Percentiles rank a stretch among this genome's conserved stretches.
Conservation (phyloP, 1,140 invertebrate genomes). For the Adelges cooleyi region DNA sequence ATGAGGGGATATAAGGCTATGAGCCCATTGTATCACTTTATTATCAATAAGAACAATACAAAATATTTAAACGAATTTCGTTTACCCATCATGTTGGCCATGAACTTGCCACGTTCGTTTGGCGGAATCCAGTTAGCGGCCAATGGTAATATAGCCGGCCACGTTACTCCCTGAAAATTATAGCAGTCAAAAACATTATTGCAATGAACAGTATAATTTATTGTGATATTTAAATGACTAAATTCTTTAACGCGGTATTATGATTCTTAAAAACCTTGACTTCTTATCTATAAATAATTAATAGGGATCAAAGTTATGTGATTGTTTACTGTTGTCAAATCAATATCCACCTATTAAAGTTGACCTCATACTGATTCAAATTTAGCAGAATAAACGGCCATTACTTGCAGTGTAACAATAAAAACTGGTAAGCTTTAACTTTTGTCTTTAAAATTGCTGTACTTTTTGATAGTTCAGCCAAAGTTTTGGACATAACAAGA, state of each 20-base stretch:
- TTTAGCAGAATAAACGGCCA: neutral
- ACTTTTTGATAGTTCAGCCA: neutral
- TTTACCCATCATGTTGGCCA: conserved; percentile 77
- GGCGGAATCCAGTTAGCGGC: conserved; percentile 84
- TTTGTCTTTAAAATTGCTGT: neutral
- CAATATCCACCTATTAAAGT: neutral
- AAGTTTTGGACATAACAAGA: too few relatives aligned
- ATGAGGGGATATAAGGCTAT: too few relatives aligned
- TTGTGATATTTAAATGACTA: neutral
- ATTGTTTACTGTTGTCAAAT: neutral
- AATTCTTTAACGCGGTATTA: too few relatives aligned
- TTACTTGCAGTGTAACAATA: neutral
- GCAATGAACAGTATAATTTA: neutral
- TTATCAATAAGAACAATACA: conserved; percentile 17
- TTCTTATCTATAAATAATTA: too few relatives aligned
- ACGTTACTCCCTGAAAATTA: conserved; percentile 60
- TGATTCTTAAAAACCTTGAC: too few relatives aligned
- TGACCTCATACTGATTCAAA: neutral
- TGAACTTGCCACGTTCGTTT: conserved; percentile 74
- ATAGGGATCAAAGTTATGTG: too few relatives aligned
- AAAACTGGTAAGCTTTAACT: neutral
- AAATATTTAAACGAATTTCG: conserved; percentile 30
- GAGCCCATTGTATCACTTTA: neutral
- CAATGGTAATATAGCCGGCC: conserved; percentile 81
- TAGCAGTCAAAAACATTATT: neutral